A percentile compares a stretch with the other conserved stretches of the same genome.
Evolutionary conservation across 1,140 invertebrate species (phyloP).

Genomic region (Drosophila arizonae): DNA sequence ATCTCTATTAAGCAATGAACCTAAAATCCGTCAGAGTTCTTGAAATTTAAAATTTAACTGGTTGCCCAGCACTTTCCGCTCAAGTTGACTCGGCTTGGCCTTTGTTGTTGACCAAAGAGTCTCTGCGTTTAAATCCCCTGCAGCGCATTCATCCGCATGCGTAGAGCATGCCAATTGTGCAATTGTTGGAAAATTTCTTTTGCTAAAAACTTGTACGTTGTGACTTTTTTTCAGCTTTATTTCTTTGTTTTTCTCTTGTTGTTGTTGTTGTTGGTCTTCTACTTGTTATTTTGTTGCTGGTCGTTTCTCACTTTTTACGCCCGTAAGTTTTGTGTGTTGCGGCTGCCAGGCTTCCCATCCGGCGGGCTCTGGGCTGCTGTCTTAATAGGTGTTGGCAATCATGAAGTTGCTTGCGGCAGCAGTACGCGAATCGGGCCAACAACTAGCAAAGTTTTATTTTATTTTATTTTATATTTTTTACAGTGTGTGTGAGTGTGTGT

Average conservation of each 20-base stretch:
- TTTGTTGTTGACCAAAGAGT: conserved; percentile 36
- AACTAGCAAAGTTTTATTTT: conserved; percentile 13
- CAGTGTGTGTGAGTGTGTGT: conserved; percentile 19
- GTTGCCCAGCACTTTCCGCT: neutral
- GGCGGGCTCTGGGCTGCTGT: conserved; percentile 24
- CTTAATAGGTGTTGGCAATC: conserved; percentile 70
- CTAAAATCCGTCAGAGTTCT: neutral
- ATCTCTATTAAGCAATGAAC: neutral
- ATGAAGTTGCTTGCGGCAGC: conserved; percentile 53
- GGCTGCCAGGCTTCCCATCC: conserved; percentile 1
- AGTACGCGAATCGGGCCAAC: conserved; percentile 33
- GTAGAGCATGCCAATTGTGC: conserved; percentile 72
- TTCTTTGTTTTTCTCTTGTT: conserved; percentile 26
- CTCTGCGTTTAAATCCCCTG: conserved; percentile 41
- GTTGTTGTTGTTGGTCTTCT: neutral
- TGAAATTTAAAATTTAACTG: conserved; percentile 6
- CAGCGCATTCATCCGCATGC: conserved; percentile 62
- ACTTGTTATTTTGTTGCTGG: neutral
- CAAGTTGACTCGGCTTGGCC: conserved; percentile 14
- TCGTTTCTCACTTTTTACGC: conserved; percentile 38
- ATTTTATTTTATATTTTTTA: conserved; percentile 1
- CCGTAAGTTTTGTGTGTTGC: conserved; percentile 55
- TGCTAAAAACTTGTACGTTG: conserved; percentile 68
- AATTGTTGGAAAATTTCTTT: conserved; percentile 73
- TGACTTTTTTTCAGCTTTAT: conserved; percentile 37